phyloP scores from a whole-genome alignment of 2,888 invertebrate genomes.

The Campoletis raptor region DNA sequence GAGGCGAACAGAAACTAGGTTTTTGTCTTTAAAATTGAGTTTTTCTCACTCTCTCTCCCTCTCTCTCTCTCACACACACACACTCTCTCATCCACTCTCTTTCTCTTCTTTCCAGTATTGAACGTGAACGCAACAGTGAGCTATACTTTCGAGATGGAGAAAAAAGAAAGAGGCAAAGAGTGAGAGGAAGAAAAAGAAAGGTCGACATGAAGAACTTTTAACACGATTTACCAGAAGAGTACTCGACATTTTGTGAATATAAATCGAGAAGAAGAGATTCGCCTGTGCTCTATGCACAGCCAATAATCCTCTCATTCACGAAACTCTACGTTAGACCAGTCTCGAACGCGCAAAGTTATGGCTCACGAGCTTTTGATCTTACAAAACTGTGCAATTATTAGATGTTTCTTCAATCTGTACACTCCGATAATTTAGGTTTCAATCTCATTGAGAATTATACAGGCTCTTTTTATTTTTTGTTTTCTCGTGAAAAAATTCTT shows the following conservation, averaged over 20 bases:
- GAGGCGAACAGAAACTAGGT: slow-evolving; percentile 41
- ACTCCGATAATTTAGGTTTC: not conserved
- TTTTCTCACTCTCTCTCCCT: slow-evolving; percentile 6
- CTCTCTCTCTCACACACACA: not conserved
- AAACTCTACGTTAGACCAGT: slow-evolving; percentile 11
- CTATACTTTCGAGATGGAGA: slow-evolving; percentile 23
- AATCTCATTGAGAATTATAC: not conserved
- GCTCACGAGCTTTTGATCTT: slow-evolving; percentile 51
- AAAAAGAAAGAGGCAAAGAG: slow-evolving; percentile 31
- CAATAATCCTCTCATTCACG: slow-evolving; percentile 4
- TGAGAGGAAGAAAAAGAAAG: slow-evolving; percentile 44
- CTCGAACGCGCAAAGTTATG: slow-evolving; percentile 32
- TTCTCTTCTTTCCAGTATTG: not conserved
- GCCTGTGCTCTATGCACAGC: not conserved
- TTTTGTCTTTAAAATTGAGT: slow-evolving; percentile 5
- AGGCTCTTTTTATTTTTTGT: not conserved
- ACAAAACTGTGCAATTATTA: slow-evolving; percentile 49
- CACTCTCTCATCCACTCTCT: not conserved
- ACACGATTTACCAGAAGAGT: slow-evolving; percentile 30
- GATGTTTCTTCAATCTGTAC: slow-evolving; percentile 13
- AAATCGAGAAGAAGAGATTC: slow-evolving; percentile 41
- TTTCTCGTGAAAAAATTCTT: not conserved
- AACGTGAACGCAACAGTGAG: slow-evolving; percentile 21
- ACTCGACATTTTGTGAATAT: slow-evolving; percentile 54
- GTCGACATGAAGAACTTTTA: slow-evolving; percentile 46